Evolutionary conservation across 2,113 vertebrate genomes (phyloP), one percentile per base, ranked within the genome.

Genomic region (Plectropomus leopardus): DNA sequence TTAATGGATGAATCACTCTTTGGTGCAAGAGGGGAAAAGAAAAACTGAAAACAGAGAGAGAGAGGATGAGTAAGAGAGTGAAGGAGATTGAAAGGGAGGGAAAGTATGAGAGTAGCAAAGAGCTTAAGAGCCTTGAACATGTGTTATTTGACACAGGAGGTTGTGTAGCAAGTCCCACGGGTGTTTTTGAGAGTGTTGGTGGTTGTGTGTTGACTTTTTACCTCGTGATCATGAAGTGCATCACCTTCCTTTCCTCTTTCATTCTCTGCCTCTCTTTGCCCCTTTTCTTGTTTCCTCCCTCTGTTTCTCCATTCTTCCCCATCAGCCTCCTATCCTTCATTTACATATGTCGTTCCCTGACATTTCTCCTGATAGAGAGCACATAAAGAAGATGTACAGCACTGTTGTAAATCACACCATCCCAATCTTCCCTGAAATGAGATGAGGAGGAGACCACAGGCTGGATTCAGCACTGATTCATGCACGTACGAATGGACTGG

Each of bases 381-480:
- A 80, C 78, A 90, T 89, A 86, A 89, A 90, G 60, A 78, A 79
- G 88, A 91, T 72, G 58, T 77, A 88, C 70, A 26, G 51, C 72
- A 4, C 30, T 5, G 48, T 2, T 73, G 71, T 86, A 87, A 91
- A 90, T 86, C 76, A 79, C 42, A 45, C 15, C 48, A 26, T 60
- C 23, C 71, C 84, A 57, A 81, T 88, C 73, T 80, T 68, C 76
- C 82, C 77, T 73, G 32, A 55, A 63, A 79, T 63, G 30, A 81
- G 47, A 80, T 4, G 23, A 61, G 44, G 59, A 74, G 67, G 66
- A 80, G 61, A 67, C 42, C 23, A 17, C 7, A 16, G 23, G 65
- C 44, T 59, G 36, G 51, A 40, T 58, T 42, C 30, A 60, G 28
- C 28, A 13, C 16, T 72, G 44, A 74, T 63, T 63, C 32, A 24